These are phyloP conservation scores for Hemithea aestivaria DNA, from an alignment of 2,888 invertebrate genomes.

Conservation along the genomic window DNA sequence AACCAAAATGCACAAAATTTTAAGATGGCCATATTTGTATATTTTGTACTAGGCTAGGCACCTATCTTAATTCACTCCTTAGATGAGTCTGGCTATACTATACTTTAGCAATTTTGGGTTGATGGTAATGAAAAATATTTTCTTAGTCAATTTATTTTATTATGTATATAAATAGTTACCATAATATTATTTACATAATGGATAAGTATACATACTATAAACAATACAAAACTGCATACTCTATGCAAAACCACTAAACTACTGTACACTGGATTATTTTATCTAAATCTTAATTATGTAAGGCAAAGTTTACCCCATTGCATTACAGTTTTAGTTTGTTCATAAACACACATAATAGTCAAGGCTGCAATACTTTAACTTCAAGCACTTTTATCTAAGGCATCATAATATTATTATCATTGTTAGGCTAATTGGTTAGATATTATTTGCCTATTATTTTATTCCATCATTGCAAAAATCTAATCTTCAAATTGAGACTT, in stretches of 20 bases:
- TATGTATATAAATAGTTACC: slow-evolving; percentile 66
- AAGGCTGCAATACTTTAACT: too few species aligned
- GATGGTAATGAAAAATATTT: too few species aligned
- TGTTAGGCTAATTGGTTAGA: slow-evolving; percentile 10
- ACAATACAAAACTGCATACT: slow-evolving; percentile 58
- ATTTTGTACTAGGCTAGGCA: too few species aligned
- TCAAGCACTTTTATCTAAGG: slow-evolving; percentile 7
- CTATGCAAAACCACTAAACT: slow-evolving; percentile 14
- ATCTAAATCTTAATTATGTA: slow-evolving; percentile 18
- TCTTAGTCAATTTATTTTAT: slow-evolving; percentile 57
- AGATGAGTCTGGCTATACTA: too few species aligned
- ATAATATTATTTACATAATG: slow-evolving; percentile 47
- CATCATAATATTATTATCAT: slow-evolving; percentile 15
- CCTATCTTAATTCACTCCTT: too few species aligned
- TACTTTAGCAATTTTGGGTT: too few species aligned
- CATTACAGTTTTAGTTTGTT: slow-evolving; percentile 12
- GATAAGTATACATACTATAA: slow-evolving; percentile 35
- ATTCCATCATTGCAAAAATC: too few species aligned
- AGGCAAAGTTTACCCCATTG: slow-evolving; percentile 29
- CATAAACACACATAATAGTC: neutral
- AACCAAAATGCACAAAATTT: too few species aligned
- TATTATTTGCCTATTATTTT: too few species aligned
- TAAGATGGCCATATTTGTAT: too few species aligned
- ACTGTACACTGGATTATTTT: slow-evolving; percentile 24
- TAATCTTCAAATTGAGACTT: too few species aligned